Conservation (phyloP, 2,113 vertebrate genomes). For the Dunckerocampus dactyliophorus region DNA sequence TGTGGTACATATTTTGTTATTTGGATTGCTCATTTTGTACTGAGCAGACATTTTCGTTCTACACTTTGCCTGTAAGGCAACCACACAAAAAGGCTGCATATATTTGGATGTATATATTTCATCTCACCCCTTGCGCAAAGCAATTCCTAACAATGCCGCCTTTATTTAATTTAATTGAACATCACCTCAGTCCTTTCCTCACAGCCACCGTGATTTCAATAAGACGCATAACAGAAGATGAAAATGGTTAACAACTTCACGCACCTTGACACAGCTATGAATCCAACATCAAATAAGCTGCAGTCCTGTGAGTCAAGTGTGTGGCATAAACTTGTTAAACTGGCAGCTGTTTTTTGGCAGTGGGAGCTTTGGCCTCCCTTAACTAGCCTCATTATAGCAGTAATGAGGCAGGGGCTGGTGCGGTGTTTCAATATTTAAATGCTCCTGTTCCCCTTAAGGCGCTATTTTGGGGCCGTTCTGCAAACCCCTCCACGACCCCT, state of each 20-base stretch:
- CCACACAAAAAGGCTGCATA: too few relatives aligned
- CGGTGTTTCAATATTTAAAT: constrained; percentile 69
- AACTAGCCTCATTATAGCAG: constrained; percentile 47
- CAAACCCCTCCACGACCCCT: constrained; percentile 54
- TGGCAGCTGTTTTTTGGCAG: constrained; percentile 33
- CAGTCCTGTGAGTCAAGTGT: constrained; percentile 23
- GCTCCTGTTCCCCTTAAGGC: constrained; percentile 35
- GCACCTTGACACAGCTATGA: constrained; percentile 23
- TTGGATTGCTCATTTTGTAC: too few relatives aligned
- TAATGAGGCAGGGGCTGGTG: constrained; percentile 51
- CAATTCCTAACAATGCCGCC: neutral
- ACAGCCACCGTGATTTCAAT: neutral
- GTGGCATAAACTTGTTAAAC: constrained; percentile 35
- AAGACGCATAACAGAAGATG: neutral
- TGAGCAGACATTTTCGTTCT: too few relatives aligned
- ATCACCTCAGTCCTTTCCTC: neutral
- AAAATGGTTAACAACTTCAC: neutral
- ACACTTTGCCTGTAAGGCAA: too few relatives aligned
- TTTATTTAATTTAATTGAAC: neutral
- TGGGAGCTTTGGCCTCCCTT: constrained; percentile 29
- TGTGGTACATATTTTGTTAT: too few relatives aligned
- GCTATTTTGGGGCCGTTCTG: constrained; percentile 39
- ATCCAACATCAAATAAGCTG: constrained; percentile 23
- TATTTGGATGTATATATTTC: too few relatives aligned
- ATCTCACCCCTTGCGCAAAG: too few relatives aligned